Conservation (phyloP, 2,888 invertebrate genomes). For the Leistus spinibarbis region DNA sequence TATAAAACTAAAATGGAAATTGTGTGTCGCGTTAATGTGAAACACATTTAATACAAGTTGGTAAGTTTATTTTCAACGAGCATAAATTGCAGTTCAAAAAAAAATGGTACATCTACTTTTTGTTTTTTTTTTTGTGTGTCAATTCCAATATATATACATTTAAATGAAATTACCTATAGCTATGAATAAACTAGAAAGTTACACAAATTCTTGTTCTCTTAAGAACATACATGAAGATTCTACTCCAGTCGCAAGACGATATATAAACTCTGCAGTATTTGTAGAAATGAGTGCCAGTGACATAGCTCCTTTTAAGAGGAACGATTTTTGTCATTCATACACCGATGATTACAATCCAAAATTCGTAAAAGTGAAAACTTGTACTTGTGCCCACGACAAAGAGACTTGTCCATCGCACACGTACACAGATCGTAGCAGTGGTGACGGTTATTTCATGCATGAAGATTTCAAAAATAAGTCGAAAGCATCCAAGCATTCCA, state of each 20-base stretch:
- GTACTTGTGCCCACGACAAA: slow-evolving; percentile 17
- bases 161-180: background rate
- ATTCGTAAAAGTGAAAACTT: slow-evolving; percentile 22
- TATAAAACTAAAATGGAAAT: background rate
- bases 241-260: background rate
- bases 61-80: background rate
- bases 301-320: background rate
- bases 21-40: background rate
- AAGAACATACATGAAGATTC: background rate
- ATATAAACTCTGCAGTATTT: background rate
- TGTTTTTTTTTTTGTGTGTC: too few species aligned
- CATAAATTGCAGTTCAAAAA: too few species aligned
- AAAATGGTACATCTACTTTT: too few species aligned
- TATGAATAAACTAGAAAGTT: background rate
- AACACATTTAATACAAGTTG: background rate
- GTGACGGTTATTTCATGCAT: slow-evolving; percentile 11
- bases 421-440: slow-evolving; percentile 12
- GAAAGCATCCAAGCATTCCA: background rate
- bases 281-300: background rate
- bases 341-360: background rate
- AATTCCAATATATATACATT: too few species aligned
- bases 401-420: slow-evolving; percentile 20
- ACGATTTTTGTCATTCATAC: background rate
- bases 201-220: background rate
- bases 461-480: background rate